These are phyloP conservation scores for Strigops habroptila DNA, from an alignment of 2,113 vertebrate genomes.

Conservation along the genomic window DNA sequence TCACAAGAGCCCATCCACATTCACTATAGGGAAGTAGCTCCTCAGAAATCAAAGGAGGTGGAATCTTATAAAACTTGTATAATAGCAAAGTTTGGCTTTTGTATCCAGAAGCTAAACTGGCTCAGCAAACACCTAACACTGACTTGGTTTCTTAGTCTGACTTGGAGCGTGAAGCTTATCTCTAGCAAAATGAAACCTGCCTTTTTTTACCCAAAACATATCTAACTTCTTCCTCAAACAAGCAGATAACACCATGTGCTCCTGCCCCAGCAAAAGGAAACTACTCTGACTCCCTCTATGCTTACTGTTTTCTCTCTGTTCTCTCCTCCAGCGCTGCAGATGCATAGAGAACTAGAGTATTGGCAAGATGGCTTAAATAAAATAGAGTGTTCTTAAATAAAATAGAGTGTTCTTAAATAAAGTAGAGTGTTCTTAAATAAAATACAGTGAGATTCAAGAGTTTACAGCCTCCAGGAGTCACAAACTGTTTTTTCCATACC, in stretches of 20 bases:
- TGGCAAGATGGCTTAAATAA: background rate
- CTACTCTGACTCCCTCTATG: background rate
- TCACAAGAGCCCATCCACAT: background rate
- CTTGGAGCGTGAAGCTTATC: background rate
- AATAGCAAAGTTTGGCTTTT: background rate
- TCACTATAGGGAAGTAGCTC: background rate
- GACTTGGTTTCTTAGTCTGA: background rate
- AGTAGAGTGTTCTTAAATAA: background rate
- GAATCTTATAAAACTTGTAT: background rate
- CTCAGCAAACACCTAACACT: background rate
- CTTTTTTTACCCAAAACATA: background rate
- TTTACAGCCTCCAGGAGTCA: background rate
- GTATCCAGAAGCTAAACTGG: background rate
- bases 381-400: background rate
- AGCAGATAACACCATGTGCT: fast-evolving
- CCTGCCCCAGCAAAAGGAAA: background rate
- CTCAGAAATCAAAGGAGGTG: background rate
- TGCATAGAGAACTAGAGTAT: background rate
- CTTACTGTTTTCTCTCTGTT: background rate
- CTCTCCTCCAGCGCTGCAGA: background rate
- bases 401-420: background rate
- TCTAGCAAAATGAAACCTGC: background rate
- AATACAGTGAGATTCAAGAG: background rate
- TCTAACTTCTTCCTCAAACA: background rate
- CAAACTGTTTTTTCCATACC: conserved; percentile 45